Base-by-base conservation (phyloP, 2,797 vertebrate genomes). In the Chiloscyllium punctatum region DNA sequence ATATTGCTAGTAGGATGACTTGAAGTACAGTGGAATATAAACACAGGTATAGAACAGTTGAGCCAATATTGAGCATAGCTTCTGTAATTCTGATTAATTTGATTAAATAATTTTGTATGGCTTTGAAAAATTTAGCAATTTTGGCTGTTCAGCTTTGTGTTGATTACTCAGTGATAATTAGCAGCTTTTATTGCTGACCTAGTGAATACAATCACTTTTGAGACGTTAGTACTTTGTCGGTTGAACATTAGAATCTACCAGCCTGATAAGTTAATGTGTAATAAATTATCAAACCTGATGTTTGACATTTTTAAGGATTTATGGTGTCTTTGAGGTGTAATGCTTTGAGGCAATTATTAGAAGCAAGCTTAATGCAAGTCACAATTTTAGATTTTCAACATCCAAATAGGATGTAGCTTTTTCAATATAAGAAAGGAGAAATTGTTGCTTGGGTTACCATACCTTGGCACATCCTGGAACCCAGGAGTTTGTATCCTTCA, bases 401-500 rank as follows among this genome's bases (percentile, higher is more conserved):
- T n/a, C 92, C 94, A 95, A 72, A 51, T 74, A 74, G 5, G 69
- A 94, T 30, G 27, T 1, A 37, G 37, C 42, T 69, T 92, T 69
- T 69, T 66, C n/a, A 68, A n/a, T 96, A 82, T 96, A 96, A 95
- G 74, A 96, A 57, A 95, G 87, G 95, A 96, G 57, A 11, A 69
- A 68, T 18, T 95, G 0, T 72, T 95, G 96, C 95, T 96, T 96
- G 23, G 37, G 71, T 79, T 27, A 1, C 95, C 96, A 96, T 98
- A 99, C 99, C 99, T 97, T 99, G 99, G 97, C 99, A 99, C 90
- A 98, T 97, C 97, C 98, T 98, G 97, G 98, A 98, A 97, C 98
- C 98, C 84, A 99, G 98, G 96, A 99, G 98, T 96, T 99, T 98
- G 97, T 99, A 99, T 96, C 99, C 99, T 77, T 99, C 98, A 0